Evolutionary conservation across 2,113 vertebrate genomes (phyloP).

Genomic region (Emydura subglobosa): DNA sequence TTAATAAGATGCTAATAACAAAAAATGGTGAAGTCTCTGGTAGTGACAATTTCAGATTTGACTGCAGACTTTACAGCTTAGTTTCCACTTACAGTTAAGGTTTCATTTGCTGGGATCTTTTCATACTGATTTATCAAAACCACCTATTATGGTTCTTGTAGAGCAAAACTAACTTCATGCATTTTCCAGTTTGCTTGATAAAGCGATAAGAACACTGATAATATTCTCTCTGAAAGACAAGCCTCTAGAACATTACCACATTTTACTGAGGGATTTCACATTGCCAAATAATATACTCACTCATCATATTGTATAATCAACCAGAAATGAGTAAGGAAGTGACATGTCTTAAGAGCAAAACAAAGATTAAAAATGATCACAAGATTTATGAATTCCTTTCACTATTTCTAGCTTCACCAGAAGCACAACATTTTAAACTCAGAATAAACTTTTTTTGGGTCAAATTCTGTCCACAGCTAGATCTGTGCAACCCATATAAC

Average conservation of each 20-base stretch:
- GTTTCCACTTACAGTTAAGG: fast-evolving
- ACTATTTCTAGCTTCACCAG: background rate
- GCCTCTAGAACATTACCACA: fast-evolving
- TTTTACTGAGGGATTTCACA: background rate
- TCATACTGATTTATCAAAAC: background rate
- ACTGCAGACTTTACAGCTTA: background rate
- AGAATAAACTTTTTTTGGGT: background rate
- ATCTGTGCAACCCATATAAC: background rate
- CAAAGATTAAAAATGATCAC: background rate
- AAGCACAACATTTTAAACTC: background rate
- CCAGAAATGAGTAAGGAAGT: background rate
- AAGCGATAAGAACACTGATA: background rate
- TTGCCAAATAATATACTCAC: fast-evolving
- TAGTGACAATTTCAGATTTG: background rate
- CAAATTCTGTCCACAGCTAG: background rate
- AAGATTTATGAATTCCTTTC: background rate
- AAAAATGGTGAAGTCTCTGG: background rate
- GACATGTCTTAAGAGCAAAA: background rate
- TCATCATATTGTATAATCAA: fast-evolving
- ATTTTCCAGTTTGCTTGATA: background rate
- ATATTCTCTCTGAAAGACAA: background rate
- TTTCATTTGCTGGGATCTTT: background rate
- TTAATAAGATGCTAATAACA: background rate
- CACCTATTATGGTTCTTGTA: background rate
- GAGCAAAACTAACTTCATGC: background rate